Conservation (phyloP, 2,797 vertebrate genomes). For the Taeniopygia guttata region DNA sequence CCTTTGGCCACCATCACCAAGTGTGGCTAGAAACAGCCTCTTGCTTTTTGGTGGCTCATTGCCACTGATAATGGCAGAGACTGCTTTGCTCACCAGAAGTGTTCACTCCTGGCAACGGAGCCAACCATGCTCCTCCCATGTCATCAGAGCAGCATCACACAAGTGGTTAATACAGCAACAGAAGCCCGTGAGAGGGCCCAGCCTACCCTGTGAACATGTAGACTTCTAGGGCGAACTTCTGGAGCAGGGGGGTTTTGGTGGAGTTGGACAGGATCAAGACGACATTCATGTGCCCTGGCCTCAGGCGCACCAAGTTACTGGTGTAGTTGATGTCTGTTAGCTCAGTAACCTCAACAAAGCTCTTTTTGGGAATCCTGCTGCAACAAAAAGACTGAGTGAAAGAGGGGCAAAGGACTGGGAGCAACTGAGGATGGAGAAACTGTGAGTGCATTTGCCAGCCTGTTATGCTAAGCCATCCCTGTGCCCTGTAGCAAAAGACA, state of each 20-base stretch:
- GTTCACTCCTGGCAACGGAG: rapidly evolving
- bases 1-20: rapidly evolving
- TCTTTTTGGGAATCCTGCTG: conserved; percentile 89
- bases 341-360: conserved; percentile 96
- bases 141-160: neutral
- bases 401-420: neutral
- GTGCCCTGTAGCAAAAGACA: neutral
- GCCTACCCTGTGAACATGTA: conserved; percentile 93
- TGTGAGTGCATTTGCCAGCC: rapidly evolving
- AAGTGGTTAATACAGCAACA: neutral
- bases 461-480: rapidly evolving
- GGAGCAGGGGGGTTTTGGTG: conserved; percentile 91
- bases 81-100: rapidly evolving
- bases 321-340: conserved; percentile 93
- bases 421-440: neutral
- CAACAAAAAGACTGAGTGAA: neutral
- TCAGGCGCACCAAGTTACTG: conserved; percentile 93
- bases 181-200: neutral
- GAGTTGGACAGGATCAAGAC: conserved; percentile 90
- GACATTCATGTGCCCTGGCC: conserved; percentile 96
- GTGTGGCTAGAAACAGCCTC: rapidly evolving
- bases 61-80: rapidly evolving
- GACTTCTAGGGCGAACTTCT: conserved; percentile 96
- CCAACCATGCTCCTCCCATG: rapidly evolving
- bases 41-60: rapidly evolving